phyloP scores from a whole-genome alignment of 2,888 invertebrate genomes.

The Acleris sparsana region DNA sequence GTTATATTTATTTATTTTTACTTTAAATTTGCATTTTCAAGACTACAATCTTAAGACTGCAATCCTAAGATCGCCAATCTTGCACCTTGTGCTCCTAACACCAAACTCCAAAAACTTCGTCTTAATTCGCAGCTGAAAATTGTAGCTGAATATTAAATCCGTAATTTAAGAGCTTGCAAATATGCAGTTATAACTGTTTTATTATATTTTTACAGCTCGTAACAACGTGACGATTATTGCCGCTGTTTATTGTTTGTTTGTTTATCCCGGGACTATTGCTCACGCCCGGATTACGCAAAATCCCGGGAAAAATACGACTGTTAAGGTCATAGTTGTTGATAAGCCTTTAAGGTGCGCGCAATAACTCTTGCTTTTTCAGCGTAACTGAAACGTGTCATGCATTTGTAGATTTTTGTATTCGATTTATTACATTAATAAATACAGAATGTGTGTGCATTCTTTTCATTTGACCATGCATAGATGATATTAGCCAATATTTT shows the following conservation, averaged over 20 bases:
- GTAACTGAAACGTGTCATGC: background rate
- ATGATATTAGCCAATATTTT: too few species aligned
- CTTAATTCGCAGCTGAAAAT: background rate
- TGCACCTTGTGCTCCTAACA: too few species aligned
- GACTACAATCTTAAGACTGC: too few species aligned
- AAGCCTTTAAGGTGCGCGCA: background rate
- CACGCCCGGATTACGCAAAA: background rate
- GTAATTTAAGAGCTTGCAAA: constrained; percentile 7
- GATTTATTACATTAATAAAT: too few species aligned
- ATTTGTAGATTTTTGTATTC: too few species aligned
- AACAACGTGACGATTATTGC: constrained; percentile 5
- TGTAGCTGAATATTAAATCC: background rate
- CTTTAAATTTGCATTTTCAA: too few species aligned
- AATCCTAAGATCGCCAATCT: too few species aligned
- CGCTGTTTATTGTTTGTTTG: constrained; percentile 16
- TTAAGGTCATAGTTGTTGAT: background rate
- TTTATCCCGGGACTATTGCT: constrained; percentile 11
- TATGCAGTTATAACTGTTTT: constrained; percentile 9
- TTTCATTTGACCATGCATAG: too few species aligned
- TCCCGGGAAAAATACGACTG: background rate
- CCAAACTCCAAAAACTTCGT: background rate
- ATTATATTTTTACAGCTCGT: constrained; percentile 17
- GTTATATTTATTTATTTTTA: too few species aligned
- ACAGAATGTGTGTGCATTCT: too few species aligned
- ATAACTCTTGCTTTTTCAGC: background rate